Evolutionary conservation across 2,113 vertebrate species (phyloP).

Genomic region (Amia ocellicauda): DNA sequence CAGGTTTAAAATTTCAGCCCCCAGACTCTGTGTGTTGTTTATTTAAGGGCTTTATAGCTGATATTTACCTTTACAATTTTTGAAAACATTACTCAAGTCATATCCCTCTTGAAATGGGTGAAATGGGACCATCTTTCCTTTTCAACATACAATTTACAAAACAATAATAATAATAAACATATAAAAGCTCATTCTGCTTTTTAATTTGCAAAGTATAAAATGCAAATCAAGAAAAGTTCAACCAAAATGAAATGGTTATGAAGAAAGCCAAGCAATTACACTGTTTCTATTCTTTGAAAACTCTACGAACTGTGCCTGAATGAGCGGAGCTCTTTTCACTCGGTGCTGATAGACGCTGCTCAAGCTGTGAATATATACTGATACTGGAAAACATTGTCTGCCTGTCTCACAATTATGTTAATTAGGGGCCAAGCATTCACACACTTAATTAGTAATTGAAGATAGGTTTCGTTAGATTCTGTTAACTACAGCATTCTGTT

Average conservation of each 20-base stretch:
- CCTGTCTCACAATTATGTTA: conserved; percentile 70
- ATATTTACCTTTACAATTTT: no score
- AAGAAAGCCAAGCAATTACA: conserved; percentile 68
- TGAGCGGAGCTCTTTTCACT: conserved; percentile 10
- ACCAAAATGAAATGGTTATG: conserved; percentile 42
- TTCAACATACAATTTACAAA: no score
- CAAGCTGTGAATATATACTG: conserved; percentile 12
- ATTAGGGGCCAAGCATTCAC: conserved; percentile 66
- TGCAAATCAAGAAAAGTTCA: conserved; percentile 66
- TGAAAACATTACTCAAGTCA: no score
- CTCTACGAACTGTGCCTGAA: conserved; percentile 13
- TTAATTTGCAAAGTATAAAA: conserved; percentile 66
- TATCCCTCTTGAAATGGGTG: no score
- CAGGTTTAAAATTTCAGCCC: no score
- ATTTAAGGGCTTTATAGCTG: no score
- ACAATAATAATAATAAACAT: no score
- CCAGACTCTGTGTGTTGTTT: no score
- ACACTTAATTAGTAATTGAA: conserved; percentile 61
- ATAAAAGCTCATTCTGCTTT: no score
- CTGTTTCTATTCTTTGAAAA: conserved; percentile 27
- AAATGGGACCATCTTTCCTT: no score
- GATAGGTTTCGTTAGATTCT: conserved; percentile 50
- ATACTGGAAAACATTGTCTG: conserved; percentile 22
- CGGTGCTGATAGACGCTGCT: conserved; percentile 17
- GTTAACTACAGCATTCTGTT: conserved; percentile 28